These are phyloP conservation scores for Microvelia longipes DNA, from an alignment of 1,140 invertebrate genomes.

Conservation along the genomic window DNA sequence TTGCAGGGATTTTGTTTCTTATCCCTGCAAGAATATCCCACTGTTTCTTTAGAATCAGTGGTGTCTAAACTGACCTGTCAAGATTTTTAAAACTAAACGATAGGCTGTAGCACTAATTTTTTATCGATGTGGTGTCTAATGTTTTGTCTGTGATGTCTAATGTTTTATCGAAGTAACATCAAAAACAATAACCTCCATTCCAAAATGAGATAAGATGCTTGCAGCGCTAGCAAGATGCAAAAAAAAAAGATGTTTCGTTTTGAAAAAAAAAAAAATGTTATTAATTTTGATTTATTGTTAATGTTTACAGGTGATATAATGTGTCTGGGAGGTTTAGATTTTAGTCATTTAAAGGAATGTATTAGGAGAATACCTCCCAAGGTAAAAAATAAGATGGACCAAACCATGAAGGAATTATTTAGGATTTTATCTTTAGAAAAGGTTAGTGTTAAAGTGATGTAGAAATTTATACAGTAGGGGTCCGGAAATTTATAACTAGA, in stretches of 20 bases:
- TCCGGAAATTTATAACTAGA: background rate
- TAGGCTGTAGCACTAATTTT: too few species aligned
- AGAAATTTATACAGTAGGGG: background rate
- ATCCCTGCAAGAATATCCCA: too few species aligned
- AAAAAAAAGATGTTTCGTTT: background rate
- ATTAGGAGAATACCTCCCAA: background rate
- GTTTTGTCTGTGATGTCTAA: background rate
- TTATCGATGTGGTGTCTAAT: too few species aligned
- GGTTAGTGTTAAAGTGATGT: background rate
- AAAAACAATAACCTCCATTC: background rate
- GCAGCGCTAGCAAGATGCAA: background rate
- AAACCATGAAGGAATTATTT: background rate
- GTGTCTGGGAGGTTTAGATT: background rate
- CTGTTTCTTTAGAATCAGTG: too few species aligned
- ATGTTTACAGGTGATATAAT: background rate
- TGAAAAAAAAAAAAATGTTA: too few species aligned
- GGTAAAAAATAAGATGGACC: background rate
- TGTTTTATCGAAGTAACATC: too few species aligned
- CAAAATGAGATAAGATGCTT: background rate
- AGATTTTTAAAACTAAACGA: too few species aligned
- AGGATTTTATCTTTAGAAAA: background rate
- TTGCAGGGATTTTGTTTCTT: too few species aligned
- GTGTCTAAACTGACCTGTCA: too few species aligned
- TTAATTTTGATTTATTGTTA: background rate
- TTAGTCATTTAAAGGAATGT: conserved; percentile 4